These are phyloP conservation scores for Pseudochirops cupreus DNA, from an alignment of 2,797 vertebrate species.

Conservation along the genomic window DNA sequence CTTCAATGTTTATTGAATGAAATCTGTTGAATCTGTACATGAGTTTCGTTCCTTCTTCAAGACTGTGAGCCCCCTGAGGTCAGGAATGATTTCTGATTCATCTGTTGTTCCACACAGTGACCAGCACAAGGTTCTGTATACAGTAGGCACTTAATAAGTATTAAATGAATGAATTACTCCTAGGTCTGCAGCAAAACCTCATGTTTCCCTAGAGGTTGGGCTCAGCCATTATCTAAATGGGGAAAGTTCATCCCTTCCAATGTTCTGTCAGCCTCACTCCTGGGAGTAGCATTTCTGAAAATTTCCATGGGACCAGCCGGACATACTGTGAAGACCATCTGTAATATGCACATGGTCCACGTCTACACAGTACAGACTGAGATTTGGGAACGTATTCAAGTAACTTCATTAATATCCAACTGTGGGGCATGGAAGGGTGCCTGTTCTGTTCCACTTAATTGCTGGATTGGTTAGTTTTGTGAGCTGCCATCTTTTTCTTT, in stretches of 20 bases:
- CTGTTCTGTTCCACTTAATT: background rate
- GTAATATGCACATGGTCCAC: background rate
- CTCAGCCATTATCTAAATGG: background rate
- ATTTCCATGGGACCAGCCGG: background rate
- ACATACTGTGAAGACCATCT: background rate
- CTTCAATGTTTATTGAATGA: background rate
- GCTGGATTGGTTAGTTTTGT: background rate
- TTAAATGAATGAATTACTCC: background rate
- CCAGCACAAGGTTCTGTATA: background rate
- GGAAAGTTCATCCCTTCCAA: background rate
- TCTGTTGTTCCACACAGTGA: background rate
- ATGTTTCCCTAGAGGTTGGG: background rate
- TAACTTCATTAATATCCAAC: conserved; percentile 4
- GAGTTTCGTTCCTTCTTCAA: background rate
- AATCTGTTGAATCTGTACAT: background rate
- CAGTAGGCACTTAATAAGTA: background rate
- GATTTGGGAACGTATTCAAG: background rate
- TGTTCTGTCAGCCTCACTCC: background rate
- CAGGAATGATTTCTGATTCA: background rate
- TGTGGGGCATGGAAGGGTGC: background rate
- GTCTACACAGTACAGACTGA: conserved; percentile 5
- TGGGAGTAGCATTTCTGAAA: background rate
- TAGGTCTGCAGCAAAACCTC: background rate
- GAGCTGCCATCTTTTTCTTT: background rate
- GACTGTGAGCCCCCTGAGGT: background rate